Conservation (phyloP, 2,797 vertebrate genomes). For the Thripadectes ignobilis region DNA sequence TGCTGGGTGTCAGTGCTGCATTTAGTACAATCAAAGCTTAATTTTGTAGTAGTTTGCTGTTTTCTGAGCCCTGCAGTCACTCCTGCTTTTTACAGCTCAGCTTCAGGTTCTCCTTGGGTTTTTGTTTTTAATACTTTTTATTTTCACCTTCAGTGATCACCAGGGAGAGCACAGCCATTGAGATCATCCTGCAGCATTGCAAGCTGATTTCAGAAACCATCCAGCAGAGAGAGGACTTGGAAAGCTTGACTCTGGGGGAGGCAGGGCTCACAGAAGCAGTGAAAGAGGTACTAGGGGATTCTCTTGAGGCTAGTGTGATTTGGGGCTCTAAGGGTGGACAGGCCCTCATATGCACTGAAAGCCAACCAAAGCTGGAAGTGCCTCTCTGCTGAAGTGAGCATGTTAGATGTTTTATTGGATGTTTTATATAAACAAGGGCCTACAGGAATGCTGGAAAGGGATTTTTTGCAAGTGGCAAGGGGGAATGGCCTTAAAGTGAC, state of each 20-base stretch:
- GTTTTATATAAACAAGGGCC: not conserved
- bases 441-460: not conserved
- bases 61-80: not conserved
- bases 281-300: constrained; percentile 66
- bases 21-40: not conserved
- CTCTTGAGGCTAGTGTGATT: accelerated
- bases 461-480: not conserved
- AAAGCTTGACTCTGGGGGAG: not conserved
- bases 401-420: not conserved
- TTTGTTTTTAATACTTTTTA: not conserved
- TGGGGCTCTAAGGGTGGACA: not conserved
- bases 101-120: not conserved
- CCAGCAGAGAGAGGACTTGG: not conserved
- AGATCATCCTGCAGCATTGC: constrained; percentile 67
- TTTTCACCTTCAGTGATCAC: constrained; percentile 60
- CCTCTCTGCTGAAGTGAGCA: not conserved
- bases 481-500: not conserved
- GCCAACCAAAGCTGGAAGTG: not conserved
- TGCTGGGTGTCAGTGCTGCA: not conserved
- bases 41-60: not conserved
- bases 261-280: constrained; percentile 44
- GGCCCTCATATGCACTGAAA: not conserved
- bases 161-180: constrained; percentile 55
- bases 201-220: constrained; percentile 67
- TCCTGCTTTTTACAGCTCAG: not conserved